Conservation (phyloP, 2,888 invertebrate species). For the Dasysyrphus tricinctus region DNA sequence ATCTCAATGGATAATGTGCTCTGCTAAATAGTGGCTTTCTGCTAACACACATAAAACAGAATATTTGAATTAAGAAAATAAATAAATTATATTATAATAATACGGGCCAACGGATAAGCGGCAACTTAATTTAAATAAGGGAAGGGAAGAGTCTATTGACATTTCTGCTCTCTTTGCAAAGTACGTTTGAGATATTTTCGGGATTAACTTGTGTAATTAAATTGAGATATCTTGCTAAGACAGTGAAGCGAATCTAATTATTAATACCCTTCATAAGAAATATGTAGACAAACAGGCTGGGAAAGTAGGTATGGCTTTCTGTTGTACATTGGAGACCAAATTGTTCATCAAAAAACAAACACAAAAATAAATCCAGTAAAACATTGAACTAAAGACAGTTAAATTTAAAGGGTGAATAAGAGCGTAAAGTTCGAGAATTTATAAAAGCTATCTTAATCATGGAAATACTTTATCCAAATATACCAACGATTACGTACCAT, state of each 20-base stretch:
- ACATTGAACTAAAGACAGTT: background rate
- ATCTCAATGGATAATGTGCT: conserved; percentile 39
- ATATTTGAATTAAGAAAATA: conserved; percentile 35
- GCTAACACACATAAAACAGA: background rate
- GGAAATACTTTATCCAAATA: background rate
- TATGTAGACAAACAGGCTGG: conserved; percentile 22
- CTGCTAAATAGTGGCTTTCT: conserved; percentile 6
- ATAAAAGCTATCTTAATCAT: background rate
- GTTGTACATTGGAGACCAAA: background rate
- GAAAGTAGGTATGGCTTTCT: background rate
- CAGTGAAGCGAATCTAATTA: conserved; percentile 60
- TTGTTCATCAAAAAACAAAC: background rate
- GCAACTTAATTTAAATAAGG: conserved; percentile 51
- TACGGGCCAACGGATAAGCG: conserved; percentile 57
- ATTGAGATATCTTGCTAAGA: conserved; percentile 58
- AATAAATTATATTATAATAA: conserved; percentile 42
- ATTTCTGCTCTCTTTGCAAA: conserved; percentile 53
- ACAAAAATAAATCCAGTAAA: background rate
- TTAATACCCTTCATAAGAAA: conserved; percentile 50
- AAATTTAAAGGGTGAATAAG: background rate
- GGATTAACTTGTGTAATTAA: conserved; percentile 71
- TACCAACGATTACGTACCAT: background rate
- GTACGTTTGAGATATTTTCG: conserved; percentile 60
- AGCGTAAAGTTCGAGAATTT: background rate
- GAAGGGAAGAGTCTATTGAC: conserved; percentile 56